phyloP scores from a whole-genome alignment of 2,797 vertebrate genomes.

The Gymnothorax javanicus region DNA sequence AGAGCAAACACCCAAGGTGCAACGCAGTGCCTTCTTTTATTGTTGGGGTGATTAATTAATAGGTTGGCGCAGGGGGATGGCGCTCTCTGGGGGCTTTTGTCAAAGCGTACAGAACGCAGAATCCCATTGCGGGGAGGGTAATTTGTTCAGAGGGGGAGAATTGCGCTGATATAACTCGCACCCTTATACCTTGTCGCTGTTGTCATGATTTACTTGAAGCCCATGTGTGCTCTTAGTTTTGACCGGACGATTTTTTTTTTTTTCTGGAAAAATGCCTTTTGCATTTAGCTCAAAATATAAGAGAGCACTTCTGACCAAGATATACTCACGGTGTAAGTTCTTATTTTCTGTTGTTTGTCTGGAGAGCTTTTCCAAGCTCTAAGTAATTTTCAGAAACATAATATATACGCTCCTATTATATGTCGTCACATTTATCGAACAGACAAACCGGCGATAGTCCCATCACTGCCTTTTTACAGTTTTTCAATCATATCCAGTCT shows the following conservation, averaged over 20 bases:
- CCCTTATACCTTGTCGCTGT: neutral
- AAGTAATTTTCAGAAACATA: neutral
- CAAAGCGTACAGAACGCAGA: constrained; percentile 7
- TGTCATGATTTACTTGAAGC: neutral
- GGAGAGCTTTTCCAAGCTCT: neutral
- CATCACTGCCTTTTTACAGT: neutral
- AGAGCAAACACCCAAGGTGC: constrained; percentile 9
- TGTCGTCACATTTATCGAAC: too few relatives aligned
- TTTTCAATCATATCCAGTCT: neutral
- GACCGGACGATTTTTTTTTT: neutral
- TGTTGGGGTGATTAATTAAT: constrained; percentile 16
- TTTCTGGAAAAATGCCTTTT: neutral
- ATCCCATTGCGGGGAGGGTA: neutral
- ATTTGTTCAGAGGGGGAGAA: neutral
- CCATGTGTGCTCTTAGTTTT: neutral
- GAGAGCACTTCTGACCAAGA: neutral
- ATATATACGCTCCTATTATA: neutral
- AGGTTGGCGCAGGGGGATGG: neutral
- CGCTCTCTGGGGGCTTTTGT: neutral
- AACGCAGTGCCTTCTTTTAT: neutral
- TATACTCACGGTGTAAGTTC: neutral
- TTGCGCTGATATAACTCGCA: neutral
- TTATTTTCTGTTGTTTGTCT: neutral
- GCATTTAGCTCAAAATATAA: neutral
- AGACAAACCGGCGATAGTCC: neutral